phyloP scores from a whole-genome alignment of 2,113 vertebrate genomes.

The Brachyhypopomus gauderio region DNA sequence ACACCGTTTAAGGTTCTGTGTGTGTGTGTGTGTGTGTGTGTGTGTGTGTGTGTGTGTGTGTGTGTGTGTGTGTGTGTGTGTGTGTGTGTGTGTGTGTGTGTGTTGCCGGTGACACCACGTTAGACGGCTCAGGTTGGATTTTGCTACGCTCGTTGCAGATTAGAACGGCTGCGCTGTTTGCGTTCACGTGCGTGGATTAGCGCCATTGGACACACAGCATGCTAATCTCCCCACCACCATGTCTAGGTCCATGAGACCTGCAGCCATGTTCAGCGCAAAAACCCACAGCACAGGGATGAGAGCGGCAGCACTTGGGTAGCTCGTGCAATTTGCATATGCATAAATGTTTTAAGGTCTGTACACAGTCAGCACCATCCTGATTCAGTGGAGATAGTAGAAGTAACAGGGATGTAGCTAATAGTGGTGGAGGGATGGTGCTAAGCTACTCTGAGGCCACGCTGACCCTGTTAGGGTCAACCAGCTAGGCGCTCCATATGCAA shows the following conservation, averaged over 20 bases:
- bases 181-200: slow-evolving; percentile 48
- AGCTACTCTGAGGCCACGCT: slow-evolving; percentile 46
- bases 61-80: background rate
- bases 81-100: background rate
- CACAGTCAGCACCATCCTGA: background rate
- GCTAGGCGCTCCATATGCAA: slow-evolving; percentile 47
- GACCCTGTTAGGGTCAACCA: slow-evolving; percentile 63
- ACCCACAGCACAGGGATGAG: no score
- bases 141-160: slow-evolving; percentile 34
- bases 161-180: slow-evolving; percentile 47
- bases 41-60: background rate
- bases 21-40: no score
- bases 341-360: no score
- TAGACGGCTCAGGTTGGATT: slow-evolving; percentile 35
- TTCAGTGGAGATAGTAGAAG: no score
- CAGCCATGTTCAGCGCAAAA: no score
- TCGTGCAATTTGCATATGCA: no score
- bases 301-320: no score
- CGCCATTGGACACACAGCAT: slow-evolving; percentile 36
- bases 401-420: no score
- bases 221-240: slow-evolving; percentile 44
- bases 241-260: background rate
- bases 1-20: background rate
- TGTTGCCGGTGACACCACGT: slow-evolving; percentile 5
- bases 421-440: slow-evolving; percentile 48